Evolutionary conservation across 2,797 vertebrate species (phyloP).

Genomic region (Lepilemur ruficaudatus): DNA sequence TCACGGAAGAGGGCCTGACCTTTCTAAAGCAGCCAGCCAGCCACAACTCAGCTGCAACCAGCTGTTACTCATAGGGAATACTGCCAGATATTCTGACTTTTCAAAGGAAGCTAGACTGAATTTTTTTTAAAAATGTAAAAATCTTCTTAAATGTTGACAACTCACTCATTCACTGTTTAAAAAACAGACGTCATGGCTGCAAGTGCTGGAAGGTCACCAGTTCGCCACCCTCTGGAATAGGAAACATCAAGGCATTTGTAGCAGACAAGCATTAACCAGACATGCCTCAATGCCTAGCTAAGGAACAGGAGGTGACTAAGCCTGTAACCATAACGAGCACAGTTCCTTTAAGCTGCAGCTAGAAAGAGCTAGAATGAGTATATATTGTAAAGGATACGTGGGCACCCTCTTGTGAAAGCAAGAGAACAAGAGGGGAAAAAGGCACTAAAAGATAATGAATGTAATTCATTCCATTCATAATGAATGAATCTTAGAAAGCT

Average conservation of each 20-base stretch:
- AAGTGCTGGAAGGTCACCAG: not conserved
- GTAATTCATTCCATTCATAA: not conserved
- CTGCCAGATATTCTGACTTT: slow-evolving; percentile 18
- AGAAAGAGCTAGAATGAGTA: not conserved
- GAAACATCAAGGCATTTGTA: not conserved
- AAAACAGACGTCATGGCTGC: not conserved
- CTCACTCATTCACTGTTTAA: not conserved
- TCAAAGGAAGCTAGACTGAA: not conserved
- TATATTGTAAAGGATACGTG: not conserved
- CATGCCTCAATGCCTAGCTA: not conserved
- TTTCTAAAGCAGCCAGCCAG: slow-evolving; percentile 35
- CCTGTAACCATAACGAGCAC: not conserved
- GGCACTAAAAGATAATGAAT: not conserved
- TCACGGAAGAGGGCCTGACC: slow-evolving; percentile 2
- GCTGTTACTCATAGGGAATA: not conserved
- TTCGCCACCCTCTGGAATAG: not conserved
- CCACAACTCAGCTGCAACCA: not conserved
- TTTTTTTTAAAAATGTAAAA: not conserved
- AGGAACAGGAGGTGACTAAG: not conserved
- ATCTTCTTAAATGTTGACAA: slow-evolving; percentile 20
- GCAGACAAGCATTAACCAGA: not conserved
- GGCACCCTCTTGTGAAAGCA: not conserved
- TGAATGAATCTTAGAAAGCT: slow-evolving; percentile 27
- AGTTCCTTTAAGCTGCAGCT: not conserved
- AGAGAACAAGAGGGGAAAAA: not conserved